Conservation (phyloP, 2,113 vertebrate genomes). For the Bujurquina vittata region DNA sequence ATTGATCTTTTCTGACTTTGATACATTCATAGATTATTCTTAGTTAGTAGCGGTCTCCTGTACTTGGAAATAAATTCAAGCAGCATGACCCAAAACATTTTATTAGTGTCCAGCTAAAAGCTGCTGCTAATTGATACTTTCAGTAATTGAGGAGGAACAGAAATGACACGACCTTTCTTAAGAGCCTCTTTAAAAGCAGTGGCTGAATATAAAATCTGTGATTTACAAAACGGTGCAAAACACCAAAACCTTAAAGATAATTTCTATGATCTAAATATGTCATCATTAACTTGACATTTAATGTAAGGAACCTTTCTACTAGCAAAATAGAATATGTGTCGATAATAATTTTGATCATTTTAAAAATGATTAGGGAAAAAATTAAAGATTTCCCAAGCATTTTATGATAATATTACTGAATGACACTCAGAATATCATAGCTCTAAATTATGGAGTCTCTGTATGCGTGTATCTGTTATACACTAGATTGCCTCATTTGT, state of each 20-base stretch:
- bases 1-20: background rate
- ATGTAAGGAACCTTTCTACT: background rate
- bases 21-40: background rate
- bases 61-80: background rate
- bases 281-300: background rate
- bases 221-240: background rate
- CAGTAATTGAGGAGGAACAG: background rate
- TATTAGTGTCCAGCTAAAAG: background rate
- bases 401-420: background rate
- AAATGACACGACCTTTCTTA: background rate
- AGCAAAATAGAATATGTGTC: background rate
- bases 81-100: background rate
- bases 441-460: background rate
- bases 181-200: conserved; percentile 4
- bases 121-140: conserved; percentile 6
- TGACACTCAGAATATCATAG: background rate
- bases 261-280: background rate
- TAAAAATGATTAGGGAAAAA: background rate
- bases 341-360: background rate
- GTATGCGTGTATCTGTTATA: background rate
- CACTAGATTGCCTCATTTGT: too few species aligned
- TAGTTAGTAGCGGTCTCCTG: background rate
- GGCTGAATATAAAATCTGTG: background rate
- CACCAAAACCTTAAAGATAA: background rate
- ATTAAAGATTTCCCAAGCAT: background rate